These are phyloP conservation scores for Apteryx owenii DNA, from an alignment of 2,113 vertebrate genomes.

Conservation along the genomic window DNA sequence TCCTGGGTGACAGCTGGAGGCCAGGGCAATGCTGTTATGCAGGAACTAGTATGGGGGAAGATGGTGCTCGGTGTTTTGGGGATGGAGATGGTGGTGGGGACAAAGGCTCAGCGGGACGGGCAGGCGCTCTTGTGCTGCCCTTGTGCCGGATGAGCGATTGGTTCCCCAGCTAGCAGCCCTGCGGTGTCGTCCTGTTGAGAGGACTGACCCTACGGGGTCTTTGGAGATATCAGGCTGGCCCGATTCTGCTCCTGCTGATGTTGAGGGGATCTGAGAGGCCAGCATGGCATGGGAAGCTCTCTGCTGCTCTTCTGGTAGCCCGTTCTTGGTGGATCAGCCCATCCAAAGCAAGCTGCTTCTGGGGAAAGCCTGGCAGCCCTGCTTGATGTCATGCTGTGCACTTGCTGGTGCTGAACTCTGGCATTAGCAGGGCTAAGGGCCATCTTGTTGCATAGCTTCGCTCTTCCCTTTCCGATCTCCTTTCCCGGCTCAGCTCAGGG, in stretches of 20 bases:
- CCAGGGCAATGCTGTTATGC: fast-evolving
- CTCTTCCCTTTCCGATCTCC: neutral
- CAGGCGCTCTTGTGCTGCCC: neutral
- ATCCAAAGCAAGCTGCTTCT: no score
- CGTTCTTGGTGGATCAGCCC: neutral
- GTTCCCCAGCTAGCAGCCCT: no score
- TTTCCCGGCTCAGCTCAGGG: neutral
- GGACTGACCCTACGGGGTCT: neutral
- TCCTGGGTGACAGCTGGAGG: no score
- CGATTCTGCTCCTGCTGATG: neutral
- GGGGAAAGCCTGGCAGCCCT: no score
- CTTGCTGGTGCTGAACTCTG: no score
- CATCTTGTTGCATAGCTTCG: fast-evolving
- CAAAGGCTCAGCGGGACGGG: fast-evolving
- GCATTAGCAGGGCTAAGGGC: no score
- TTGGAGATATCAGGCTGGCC: neutral
- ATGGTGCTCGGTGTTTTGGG: neutral
- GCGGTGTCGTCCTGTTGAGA: fast-evolving
- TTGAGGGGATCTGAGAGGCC: neutral
- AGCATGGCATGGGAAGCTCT: neutral
- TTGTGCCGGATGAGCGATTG: no score
- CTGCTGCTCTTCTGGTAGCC: neutral
- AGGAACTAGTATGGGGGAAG: neutral
- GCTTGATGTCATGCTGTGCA: no score
- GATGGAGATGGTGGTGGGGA: neutral